phyloP scores from a whole-genome alignment of 2,113 vertebrate species.

The Brachyhypopomus occidentalis region DNA sequence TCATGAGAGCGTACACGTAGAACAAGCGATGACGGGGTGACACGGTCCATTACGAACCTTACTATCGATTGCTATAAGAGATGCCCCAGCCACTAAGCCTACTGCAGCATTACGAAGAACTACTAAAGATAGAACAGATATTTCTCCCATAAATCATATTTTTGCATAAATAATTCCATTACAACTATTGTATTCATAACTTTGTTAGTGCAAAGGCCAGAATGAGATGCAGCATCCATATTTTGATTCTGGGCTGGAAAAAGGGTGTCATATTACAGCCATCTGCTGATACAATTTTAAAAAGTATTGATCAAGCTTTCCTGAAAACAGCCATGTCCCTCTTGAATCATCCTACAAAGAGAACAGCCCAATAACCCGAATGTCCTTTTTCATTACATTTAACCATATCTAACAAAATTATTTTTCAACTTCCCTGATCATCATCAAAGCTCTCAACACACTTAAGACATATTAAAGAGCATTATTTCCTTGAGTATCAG shows the following conservation, averaged over 20 bases:
- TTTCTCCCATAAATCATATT: background rate
- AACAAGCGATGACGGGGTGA: background rate
- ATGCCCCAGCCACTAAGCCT: constrained; percentile 25
- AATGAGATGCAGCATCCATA: background rate
- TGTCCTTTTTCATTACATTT: background rate
- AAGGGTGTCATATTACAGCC: background rate
- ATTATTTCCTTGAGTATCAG: too few species aligned
- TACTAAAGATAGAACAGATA: constrained; percentile 3
- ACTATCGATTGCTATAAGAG: constrained; percentile 61
- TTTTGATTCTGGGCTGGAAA: too few species aligned
- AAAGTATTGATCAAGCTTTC: constrained; percentile 26
- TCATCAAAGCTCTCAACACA: too few species aligned
- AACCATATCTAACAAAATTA: background rate
- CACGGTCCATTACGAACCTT: constrained; percentile 50
- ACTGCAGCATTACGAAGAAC: background rate
- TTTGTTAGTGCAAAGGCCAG: background rate
- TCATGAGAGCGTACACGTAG: background rate
- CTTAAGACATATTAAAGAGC: too few species aligned
- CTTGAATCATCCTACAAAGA: background rate
- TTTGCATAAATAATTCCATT: background rate
- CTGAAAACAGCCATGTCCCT: background rate
- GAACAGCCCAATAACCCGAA: background rate
- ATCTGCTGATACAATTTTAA: constrained; percentile 30
- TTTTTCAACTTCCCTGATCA: too few species aligned
- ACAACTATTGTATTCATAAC: background rate